These are phyloP conservation scores for Drosophila bocki DNA, from an alignment of 1,140 invertebrate genomes.

Conservation along the genomic window DNA sequence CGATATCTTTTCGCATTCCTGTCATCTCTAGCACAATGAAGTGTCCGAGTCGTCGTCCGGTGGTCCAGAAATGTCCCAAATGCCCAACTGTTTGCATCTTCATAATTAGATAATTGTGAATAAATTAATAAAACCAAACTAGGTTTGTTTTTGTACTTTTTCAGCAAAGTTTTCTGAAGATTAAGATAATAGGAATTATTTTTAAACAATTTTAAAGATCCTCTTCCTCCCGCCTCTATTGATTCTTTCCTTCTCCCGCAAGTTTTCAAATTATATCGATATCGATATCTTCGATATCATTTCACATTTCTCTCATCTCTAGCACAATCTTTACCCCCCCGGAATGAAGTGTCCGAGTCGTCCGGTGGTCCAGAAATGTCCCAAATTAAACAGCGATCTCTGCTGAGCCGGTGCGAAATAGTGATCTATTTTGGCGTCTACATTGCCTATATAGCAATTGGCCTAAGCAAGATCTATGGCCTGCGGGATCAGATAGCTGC, in stretches of 20 bases:
- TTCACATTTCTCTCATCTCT: background rate
- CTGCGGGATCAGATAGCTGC: conserved; percentile 53
- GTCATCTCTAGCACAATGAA: too few species aligned
- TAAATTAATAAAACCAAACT: conserved; percentile 15
- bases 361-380: conserved; percentile 9
- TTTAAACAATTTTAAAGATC: background rate
- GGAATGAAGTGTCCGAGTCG: conserved; percentile 4
- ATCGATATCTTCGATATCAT: conserved; percentile 11
- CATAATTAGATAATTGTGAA: conserved; percentile 15
- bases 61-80: too few species aligned
- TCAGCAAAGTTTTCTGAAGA: background rate
- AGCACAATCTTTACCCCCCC: conserved; percentile 1
- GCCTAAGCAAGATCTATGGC: conserved; percentile 67
- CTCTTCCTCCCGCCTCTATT: background rate
- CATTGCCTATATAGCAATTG: conserved; percentile 67
- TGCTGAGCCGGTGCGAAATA: conserved; percentile 64
- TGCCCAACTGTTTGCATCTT: conserved; percentile 9
- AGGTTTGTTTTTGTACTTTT: too few species aligned
- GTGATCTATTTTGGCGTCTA: conserved; percentile 67
- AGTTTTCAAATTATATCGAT: conserved; percentile 12
- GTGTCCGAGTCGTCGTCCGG: too few species aligned
- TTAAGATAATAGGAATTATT: background rate
- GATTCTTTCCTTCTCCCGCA: background rate
- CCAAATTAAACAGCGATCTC: conserved; percentile 19
- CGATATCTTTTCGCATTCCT: too few species aligned